Base-by-base conservation (phyloP, 2,113 vertebrate species). In the Zapus hudsonius region DNA sequence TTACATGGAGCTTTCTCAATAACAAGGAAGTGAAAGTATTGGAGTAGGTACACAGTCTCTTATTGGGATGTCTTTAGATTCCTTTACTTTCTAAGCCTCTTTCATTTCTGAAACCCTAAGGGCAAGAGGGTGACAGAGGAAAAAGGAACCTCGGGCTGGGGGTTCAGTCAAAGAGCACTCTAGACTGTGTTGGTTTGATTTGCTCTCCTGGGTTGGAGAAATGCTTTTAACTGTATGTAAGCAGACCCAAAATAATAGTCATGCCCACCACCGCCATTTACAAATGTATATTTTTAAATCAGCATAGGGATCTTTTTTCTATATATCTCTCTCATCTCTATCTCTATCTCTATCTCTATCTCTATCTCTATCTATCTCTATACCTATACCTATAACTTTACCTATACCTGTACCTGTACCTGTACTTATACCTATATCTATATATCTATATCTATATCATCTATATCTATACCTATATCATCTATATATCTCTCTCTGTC, bases 191-290 rank as follows among this genome's bases (percentile, higher is more conserved):
- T 91, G 80, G 36, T 6, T 25, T 66, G 63, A 1, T 47, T 85
- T 27, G 47, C 29, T 55, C 23, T 86, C 20, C 3, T 7, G 47
- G 29, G 6, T 17, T 12, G 11, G 38, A 3, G 9, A 72, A 85
- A 75, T 36, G 19, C 22, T n/a, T 25, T n/a, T 66, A 90, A 72
- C 10, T 40, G 25, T 19, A 44, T 40, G 25, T 15, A 38, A 2
- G 16, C 6, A 7, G 15, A 59, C 4, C 29, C 29, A 9, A 85
- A 75, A 83, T 38, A 75, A 83, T 38, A 67, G 0, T 75, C n/a
- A 38, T 63, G 72, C 80, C 81, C 63, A 89, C 64, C 20, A 40
- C 42, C 40, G 44, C 19, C 33, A 66, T 76, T 87, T 64, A 76
- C 31, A 38, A 57, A 1, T 13, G 36, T 70, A 27, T 42, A 85